Evolutionary conservation across 2,113 vertebrate genomes (phyloP).

Genomic region (Stomatorhinus ivindoensis): DNA sequence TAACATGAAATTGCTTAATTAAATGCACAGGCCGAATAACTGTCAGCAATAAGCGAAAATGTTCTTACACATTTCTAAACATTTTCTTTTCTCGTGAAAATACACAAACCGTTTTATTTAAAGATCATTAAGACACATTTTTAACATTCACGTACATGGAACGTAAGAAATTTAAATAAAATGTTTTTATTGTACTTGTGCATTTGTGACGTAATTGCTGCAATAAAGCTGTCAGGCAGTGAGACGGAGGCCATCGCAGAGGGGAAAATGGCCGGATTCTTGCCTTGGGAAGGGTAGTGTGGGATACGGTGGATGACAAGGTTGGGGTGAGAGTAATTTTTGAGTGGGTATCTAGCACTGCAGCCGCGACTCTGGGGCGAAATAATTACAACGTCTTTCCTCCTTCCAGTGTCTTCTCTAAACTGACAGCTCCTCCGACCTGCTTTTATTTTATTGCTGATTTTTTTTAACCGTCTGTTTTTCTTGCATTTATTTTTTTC

Average conservation of each 20-base stretch:
- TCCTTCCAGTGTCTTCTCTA: neutral
- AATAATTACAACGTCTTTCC: slow-evolving; percentile 3
- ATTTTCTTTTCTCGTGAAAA: neutral
- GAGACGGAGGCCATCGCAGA: neutral
- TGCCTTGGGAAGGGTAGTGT: neutral
- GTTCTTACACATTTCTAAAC: neutral
- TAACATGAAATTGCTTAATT: neutral
- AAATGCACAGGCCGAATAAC: neutral
- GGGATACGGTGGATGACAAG: slow-evolving; percentile 20
- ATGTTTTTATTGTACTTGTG: neutral
- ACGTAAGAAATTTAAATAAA: slow-evolving; percentile 7
- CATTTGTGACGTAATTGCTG: neutral
- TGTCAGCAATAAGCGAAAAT: neutral
- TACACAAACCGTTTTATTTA: neutral
- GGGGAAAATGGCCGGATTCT: neutral
- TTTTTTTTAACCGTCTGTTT: neutral
- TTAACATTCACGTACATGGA: neutral
- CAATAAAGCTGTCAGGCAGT: slow-evolving; percentile 9
- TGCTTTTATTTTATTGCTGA: slow-evolving; percentile 15
- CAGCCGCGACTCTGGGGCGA: neutral
- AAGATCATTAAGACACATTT: neutral
- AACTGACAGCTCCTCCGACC: slow-evolving; percentile 1
- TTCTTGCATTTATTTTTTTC: slow-evolving; percentile 2
- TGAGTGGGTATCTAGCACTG: slow-evolving; percentile 15
- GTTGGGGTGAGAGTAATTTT: slow-evolving; percentile 21